Evolutionary conservation across 2,888 invertebrate species (phyloP).

Genomic region (Lycocerus yunnanus): DNA sequence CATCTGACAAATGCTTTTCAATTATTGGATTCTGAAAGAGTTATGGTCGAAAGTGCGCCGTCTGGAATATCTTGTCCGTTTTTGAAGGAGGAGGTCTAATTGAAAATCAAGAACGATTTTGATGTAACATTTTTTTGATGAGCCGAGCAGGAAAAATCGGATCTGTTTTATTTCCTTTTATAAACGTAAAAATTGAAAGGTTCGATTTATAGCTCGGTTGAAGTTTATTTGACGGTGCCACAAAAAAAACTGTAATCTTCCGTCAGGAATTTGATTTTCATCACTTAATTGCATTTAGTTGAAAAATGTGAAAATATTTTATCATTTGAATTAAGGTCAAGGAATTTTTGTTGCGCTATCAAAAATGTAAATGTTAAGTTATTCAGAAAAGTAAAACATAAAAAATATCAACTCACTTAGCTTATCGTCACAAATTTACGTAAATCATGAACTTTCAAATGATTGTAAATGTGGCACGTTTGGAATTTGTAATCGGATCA

Average conservation of each 20-base stretch:
- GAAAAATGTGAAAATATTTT: neutral
- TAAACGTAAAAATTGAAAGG: neutral
- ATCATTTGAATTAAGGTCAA: slow-evolving; percentile 1
- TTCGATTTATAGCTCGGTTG: neutral
- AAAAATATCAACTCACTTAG: slow-evolving; percentile 8
- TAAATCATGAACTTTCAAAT: slow-evolving; percentile 1
- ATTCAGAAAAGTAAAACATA: neutral
- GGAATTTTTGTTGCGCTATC: neutral
- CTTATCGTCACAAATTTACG: slow-evolving; percentile 6
- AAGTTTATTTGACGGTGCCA: neutral
- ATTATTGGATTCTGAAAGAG: slow-evolving; percentile 27
- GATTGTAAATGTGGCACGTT: slow-evolving; percentile 15
- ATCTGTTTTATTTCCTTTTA: neutral
- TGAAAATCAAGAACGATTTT: neutral
- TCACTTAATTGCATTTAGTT: neutral
- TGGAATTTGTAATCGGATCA: slow-evolving; percentile 12
- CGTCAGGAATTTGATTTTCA: neutral
- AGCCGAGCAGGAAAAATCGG: neutral
- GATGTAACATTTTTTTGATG: too few species aligned
- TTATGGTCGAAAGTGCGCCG: neutral
- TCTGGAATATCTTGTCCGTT: neutral
- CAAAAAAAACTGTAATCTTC: neutral
- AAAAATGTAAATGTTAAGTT: neutral
- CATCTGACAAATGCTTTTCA: slow-evolving; percentile 33
- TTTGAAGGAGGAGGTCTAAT: neutral